Percentiles rank a stretch among this genome's conserved stretches.
Conservation (phyloP, 2,888 invertebrate genomes). For the Zaprionus lineosus region DNA sequence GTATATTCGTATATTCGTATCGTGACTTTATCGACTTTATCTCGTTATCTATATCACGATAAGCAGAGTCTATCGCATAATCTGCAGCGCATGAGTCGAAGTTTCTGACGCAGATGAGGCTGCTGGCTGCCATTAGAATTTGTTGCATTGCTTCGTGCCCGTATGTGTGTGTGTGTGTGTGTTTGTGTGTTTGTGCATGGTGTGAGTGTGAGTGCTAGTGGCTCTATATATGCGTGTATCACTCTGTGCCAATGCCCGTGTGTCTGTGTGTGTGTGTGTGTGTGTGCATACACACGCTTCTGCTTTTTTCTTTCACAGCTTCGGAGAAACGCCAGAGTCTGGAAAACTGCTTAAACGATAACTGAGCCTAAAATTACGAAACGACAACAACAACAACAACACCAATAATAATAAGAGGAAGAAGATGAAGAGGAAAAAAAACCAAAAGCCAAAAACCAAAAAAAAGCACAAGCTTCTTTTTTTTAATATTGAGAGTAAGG, state of each 20-base stretch:
- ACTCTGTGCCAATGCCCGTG: background rate
- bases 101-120: constrained; percentile 4
- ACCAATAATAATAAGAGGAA: no score
- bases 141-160: constrained; percentile 7
- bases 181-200: no score
- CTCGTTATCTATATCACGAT: background rate
- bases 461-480: constrained; percentile 16
- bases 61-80: background rate
- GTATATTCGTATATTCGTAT: no score
- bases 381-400: no score
- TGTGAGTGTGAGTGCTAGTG: no score
- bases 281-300: no score
- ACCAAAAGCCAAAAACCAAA: background rate
- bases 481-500: constrained; percentile 10
- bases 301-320: no score
- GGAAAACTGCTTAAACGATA: constrained; percentile 37
- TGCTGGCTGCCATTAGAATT: constrained; percentile 11
- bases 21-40: no score
- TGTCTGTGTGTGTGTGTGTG: constrained; percentile 9
- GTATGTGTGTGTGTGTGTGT: constrained; percentile 6
- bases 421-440: no score
- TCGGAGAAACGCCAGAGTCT: constrained; percentile 16
- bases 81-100: constrained; percentile 14
- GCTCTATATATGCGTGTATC: constrained; percentile 3
- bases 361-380: constrained; percentile 43